Conservation (phyloP, 1,140 invertebrate genomes). For the Rhynchophorus ferrugineus region DNA sequence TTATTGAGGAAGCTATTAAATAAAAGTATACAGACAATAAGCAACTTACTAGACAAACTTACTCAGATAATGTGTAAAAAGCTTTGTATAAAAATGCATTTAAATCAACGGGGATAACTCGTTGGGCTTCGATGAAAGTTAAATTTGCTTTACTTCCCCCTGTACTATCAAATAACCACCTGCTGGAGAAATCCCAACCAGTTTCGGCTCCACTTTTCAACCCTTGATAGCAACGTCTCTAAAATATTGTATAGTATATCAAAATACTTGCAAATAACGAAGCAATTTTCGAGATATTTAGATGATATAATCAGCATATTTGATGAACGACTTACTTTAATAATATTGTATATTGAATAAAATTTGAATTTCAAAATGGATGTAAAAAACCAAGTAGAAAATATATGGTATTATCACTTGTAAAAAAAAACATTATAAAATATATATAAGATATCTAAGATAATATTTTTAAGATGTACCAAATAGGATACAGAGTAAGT, state of each 20-base stretch:
- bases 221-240: slow-evolving; percentile 39
- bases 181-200: slow-evolving; percentile 79
- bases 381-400: no score
- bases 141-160: slow-evolving; percentile 46
- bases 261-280: no score
- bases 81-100: slow-evolving; percentile 69
- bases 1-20: no score
- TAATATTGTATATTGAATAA: no score
- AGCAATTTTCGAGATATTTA: background rate
- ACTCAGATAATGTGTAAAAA: slow-evolving; percentile 46
- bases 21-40: no score
- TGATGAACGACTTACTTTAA: slow-evolving; percentile 1
- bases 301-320: background rate
- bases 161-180: slow-evolving; percentile 63
- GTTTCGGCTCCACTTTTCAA: slow-evolving; percentile 75
- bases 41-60: background rate
- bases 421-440: no score
- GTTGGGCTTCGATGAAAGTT: slow-evolving; percentile 50
- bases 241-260: no score
- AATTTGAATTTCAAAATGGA: no score
- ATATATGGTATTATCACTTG: no score
- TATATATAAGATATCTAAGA: no score
- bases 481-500: no score
- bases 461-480: no score
- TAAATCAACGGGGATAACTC: slow-evolving; percentile 77